Base-by-base conservation (phyloP, 2,888 invertebrate genomes). In the Onchidella celtica region DNA sequence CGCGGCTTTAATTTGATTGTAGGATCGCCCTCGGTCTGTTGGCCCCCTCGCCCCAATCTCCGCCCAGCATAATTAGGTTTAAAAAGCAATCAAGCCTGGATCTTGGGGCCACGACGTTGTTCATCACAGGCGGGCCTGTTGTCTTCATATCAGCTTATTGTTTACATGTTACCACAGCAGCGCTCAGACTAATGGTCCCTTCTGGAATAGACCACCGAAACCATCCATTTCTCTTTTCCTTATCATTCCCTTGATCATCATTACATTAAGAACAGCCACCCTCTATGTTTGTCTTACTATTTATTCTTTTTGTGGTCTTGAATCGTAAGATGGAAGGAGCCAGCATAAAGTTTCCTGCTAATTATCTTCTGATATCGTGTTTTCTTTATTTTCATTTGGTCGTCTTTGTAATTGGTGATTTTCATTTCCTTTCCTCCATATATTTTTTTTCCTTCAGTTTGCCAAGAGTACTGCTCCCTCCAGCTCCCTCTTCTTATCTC, bases 1-100 rank as follows among this genome's bases (percentile, higher is more conserved):
- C 55, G 11, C 0, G 47, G 47, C 24, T 47, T 40, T 70, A 70
- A 70, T 70, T 36, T 70, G 70, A 70, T 70, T 70, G 70, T 47
- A 47, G 65, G 21, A 40, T 38, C 11, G 40, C 40, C 38, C 65
- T 75, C 75, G 38, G 63, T 40, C 65, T 3, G 29, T 61, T 24
- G 63, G 36, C 36, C 14, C 75, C 40, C 65, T 75, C 40, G n/a
- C 63, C 40, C 63, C 40, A 57, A 38, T 63, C 36, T 63, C 63
- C 38, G 38, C 75, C 29, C 24, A 0, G 36, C 27, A 40, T 75
- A 59, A 63, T 63, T 65, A 38, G 21, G 38, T 75, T 63, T 75
- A n/a, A 40, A 29, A 40, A 36, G 38, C 63, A 63, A 61, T 75
- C 75, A 63, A 40, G 27, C 9, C 29, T 29, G 29, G 40, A 21